Percentiles rank a stretch among this genome's conserved stretches.
Conservation (phyloP, 2,797 vertebrate species). For the Eulemur coronatus region DNA sequence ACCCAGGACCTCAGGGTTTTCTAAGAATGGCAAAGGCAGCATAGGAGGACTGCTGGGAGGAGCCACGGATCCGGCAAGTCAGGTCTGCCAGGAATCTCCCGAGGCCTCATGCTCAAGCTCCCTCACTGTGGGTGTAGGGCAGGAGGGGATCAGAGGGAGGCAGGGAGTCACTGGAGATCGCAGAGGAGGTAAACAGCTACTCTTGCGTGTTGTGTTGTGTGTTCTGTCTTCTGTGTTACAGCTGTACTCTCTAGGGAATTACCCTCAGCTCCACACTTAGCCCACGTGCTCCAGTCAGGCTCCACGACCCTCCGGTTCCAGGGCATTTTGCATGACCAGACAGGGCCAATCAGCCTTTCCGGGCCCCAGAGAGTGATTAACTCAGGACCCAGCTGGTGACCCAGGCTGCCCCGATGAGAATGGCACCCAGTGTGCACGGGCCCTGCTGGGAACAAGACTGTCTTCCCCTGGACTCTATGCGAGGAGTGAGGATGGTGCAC, state of each 20-base stretch:
- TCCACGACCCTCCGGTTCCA: background rate
- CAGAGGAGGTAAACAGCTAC: background rate
- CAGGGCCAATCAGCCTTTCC: background rate
- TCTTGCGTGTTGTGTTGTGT: background rate
- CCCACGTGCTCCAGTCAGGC: background rate
- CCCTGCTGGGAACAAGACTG: accelerated
- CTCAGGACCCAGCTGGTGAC: background rate
- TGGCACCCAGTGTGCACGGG: no score
- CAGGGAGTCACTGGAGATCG: background rate
- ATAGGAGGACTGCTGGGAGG: accelerated
- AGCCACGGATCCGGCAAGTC: background rate
- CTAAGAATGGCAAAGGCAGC: background rate
- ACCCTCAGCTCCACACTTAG: accelerated
- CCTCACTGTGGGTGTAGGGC: background rate
- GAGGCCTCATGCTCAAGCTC: background rate
- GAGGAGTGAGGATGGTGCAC: background rate
- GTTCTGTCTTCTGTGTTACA: background rate
- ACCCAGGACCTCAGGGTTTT: background rate
- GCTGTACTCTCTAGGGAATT: background rate
- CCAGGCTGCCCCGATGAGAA: background rate
- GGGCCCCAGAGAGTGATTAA: background rate
- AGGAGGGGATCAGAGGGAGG: background rate
- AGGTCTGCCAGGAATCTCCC: no score
- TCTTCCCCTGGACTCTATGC: background rate
- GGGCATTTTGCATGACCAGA: background rate